phyloP scores from a whole-genome alignment of 2,888 invertebrate species.

The Hermaeophaga mercurialis region DNA sequence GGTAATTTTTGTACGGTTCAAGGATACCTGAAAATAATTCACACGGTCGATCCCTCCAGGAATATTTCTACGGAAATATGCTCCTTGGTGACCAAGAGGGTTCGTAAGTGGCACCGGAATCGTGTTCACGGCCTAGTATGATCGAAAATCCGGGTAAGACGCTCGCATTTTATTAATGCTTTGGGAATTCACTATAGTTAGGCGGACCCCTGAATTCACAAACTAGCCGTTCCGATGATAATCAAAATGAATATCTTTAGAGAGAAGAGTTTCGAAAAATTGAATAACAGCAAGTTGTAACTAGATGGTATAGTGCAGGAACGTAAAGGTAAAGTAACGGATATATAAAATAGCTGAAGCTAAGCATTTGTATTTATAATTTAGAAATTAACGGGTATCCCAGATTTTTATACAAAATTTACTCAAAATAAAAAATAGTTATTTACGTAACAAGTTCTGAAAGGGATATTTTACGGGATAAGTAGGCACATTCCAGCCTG shows the following conservation, averaged over 20 bases:
- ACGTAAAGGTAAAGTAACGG: no score
- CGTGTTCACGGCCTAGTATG: conserved; percentile 17
- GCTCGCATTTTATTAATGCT: conserved; percentile 22
- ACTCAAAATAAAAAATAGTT: no score
- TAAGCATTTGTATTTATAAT: no score
- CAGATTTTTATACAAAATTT: no score
- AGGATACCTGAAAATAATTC: conserved; percentile 27
- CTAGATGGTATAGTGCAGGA: neutral
- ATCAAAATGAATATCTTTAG: conserved; percentile 20
- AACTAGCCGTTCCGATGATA: conserved; percentile 18
- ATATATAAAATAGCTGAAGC: no score
- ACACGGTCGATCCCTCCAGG: conserved; percentile 18
- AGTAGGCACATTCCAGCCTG: no score
- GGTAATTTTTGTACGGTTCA: conserved; percentile 21
- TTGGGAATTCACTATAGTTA: conserved; percentile 22
- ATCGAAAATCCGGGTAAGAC: conserved; percentile 23
- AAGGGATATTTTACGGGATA: no score
- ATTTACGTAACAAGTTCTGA: no score
- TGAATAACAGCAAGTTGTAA: neutral
- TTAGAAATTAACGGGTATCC: no score
- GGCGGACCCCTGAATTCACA: conserved; percentile 10
- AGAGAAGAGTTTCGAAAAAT: conserved; percentile 1
- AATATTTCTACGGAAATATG: conserved; percentile 26
- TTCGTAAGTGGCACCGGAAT: conserved; percentile 24
- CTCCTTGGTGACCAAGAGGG: conserved; percentile 26